Evolutionary conservation across 2,113 vertebrate genomes (phyloP).

Genomic region (Tauraco erythrolophus): DNA sequence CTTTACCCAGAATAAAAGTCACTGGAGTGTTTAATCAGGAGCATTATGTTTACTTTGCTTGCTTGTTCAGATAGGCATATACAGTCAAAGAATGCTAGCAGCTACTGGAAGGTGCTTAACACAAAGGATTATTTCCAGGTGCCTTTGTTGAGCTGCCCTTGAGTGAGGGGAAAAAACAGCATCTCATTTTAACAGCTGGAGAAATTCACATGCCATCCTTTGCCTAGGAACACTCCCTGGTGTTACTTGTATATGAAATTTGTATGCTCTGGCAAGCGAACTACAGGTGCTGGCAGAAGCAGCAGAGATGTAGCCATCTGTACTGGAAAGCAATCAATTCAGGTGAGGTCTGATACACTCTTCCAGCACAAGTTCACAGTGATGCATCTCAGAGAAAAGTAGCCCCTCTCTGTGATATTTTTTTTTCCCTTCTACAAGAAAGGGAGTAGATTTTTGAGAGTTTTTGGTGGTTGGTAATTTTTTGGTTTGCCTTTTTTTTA

Average conservation of each 20-base stretch:
- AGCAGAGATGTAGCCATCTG: not conserved
- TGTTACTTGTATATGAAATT: not conserved
- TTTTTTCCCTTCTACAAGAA: not conserved
- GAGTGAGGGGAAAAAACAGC: not conserved
- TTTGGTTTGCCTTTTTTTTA: not conserved
- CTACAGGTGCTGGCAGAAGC: not conserved
- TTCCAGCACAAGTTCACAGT: not conserved
- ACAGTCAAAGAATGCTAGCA: not conserved
- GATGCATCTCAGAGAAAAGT: not conserved
- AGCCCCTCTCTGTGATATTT: not conserved
- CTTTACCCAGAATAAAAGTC: not conserved
- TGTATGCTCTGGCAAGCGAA: not conserved
- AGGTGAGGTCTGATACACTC: too few relatives aligned
- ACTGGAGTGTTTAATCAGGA: not conserved
- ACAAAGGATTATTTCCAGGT: not conserved
- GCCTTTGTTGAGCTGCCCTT: not conserved
- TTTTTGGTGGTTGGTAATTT: too few relatives aligned
- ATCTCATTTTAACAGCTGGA: constrained; percentile 11
- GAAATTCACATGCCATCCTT: not conserved
- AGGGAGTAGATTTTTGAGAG: not conserved
- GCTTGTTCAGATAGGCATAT: not conserved
- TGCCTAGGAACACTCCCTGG: not conserved
- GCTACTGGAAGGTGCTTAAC: not conserved
- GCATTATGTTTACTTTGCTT: not conserved
- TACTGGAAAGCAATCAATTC: not conserved